Evolutionary conservation across 2,113 vertebrate genomes (phyloP), one percentile per base, ranked within the genome.

Genomic region (Sialia sialis): DNA sequence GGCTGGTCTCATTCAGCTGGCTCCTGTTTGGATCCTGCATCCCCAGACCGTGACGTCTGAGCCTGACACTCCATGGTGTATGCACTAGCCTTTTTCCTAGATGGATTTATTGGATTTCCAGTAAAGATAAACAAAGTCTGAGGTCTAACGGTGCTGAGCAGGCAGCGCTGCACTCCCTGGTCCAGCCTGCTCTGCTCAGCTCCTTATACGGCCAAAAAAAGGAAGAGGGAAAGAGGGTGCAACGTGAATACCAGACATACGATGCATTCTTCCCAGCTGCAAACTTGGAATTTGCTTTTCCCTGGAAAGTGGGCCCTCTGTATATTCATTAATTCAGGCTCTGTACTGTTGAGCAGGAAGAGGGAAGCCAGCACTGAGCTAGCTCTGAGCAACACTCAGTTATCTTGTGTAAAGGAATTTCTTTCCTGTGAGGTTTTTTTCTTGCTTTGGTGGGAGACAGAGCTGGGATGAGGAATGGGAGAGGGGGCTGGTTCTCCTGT

Each of bases 191-290:
- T 94, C 78, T 60, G 83, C 79, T 94, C 84, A 93, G 80, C 76
- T 95, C 97, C 98, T 95, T 98, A 98, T 98, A 98, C 72, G 98
- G 97, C 84, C 72, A 95, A 92, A 90, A 97, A 92, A 93, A 94
- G 89, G 93, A 83, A 94, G 49, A 59, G 93, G 90, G 86, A 70
- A 86, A 95, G 91, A 90, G 89, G 89, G 62, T 9, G 2, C 70
- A 84, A 82, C 2, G 17, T 90, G 95, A 97, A 98, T 97, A 94
- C 98, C 98, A 98, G 97, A 96, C 98, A 96, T 97, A 90, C 67
- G 56, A 84, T 66, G 83, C 95, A 97, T 98, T 98, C 97, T 94
- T 97, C 59, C 83, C 90, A 88, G 90, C 95, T 97, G 93, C 83
- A 87, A n/a, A 18, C 85, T 93, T 0, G 11, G 88, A 94, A 49